These are phyloP conservation scores for Auanema freiburgensis DNA, from an alignment of 2,888 invertebrate species.

Conservation along the genomic window DNA sequence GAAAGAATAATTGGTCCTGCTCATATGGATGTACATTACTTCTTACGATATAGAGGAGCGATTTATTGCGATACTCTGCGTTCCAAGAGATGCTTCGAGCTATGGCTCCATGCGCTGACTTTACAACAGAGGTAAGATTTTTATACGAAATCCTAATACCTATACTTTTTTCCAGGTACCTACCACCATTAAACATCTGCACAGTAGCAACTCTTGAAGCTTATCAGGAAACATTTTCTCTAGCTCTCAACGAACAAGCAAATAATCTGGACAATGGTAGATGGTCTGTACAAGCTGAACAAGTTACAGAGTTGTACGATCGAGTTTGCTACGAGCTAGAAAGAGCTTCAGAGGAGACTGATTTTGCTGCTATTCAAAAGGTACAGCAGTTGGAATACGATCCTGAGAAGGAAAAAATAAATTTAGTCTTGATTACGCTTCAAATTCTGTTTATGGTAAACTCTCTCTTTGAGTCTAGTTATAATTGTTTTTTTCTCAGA, in stretches of 20 bases:
- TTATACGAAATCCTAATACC: background rate
- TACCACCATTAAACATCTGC: conserved; percentile 89
- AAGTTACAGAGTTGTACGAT: conserved; percentile 26
- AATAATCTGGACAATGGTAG: conserved; percentile 21
- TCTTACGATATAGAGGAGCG: conserved; percentile 82
- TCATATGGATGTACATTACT: conserved; percentile 83
- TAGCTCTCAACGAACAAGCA: conserved; percentile 80
- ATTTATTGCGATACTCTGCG: conserved; percentile 80
- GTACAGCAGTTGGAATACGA: conserved; percentile 25
- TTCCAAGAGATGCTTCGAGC: conserved; percentile 75
- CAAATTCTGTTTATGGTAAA: conserved; percentile 42
- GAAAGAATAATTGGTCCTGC: conserved; percentile 82
- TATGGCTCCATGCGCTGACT: conserved; percentile 89
- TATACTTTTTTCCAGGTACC: conserved; percentile 71
- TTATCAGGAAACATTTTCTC: conserved; percentile 83
- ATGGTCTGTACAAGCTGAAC: conserved; percentile 21
- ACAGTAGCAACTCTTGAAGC: conserved; percentile 90
- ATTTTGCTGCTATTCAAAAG: background rate
- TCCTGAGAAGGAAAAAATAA: conserved; percentile 34
- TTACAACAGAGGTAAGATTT: conserved; percentile 42
- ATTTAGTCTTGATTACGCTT: conserved; percentile 34
- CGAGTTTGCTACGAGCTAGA: conserved; percentile 37
- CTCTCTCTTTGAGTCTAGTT: background rate
- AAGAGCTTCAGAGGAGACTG: conserved; percentile 15
- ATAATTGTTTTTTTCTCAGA: conserved; percentile 1